Conservation (phyloP, 2,888 invertebrate species). For the Ormyrus pomaceus region DNA sequence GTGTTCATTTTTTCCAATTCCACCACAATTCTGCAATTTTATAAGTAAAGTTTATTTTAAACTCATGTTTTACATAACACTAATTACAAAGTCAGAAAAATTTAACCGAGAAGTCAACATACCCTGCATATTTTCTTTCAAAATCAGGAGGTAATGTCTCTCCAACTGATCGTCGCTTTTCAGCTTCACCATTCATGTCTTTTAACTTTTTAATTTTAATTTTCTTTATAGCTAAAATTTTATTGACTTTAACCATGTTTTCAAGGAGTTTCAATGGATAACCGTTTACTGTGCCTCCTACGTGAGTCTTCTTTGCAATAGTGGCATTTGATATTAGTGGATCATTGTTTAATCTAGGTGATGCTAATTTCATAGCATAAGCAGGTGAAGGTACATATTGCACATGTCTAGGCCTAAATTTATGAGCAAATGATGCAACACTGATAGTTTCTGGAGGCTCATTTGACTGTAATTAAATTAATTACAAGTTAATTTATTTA, state of each 20-base stretch:
- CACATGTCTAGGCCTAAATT: slow-evolving; percentile 84
- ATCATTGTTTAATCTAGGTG: slow-evolving; percentile 79
- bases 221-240: slow-evolving; percentile 89
- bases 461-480: slow-evolving; percentile 80
- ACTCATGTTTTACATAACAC: slow-evolving; percentile 31
- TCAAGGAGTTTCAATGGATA: slow-evolving; percentile 92
- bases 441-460: slow-evolving; percentile 94
- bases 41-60: slow-evolving; percentile 12
- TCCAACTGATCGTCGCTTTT: slow-evolving; percentile 88
- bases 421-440: slow-evolving; percentile 88
- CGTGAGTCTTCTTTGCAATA: slow-evolving; percentile 71
- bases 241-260: slow-evolving; percentile 90
- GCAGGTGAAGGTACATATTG: slow-evolving; percentile 75
- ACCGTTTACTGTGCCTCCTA: slow-evolving; percentile 83
- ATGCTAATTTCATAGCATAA: slow-evolving; percentile 70
- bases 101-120: slow-evolving; percentile 63
- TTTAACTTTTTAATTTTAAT: slow-evolving; percentile 87
- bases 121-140: slow-evolving; percentile 91
- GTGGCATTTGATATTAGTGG: slow-evolving; percentile 80
- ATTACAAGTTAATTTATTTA: slow-evolving; percentile 7
- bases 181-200: slow-evolving; percentile 93
- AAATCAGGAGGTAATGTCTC: slow-evolving; percentile 90
- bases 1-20: slow-evolving; percentile 94
- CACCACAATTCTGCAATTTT: slow-evolving; percentile 78
- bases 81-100: slow-evolving; percentile 12